These are phyloP conservation scores for Tachyglossus aculeatus DNA, from an alignment of 2,797 vertebrate genomes.

Conservation along the genomic window DNA sequence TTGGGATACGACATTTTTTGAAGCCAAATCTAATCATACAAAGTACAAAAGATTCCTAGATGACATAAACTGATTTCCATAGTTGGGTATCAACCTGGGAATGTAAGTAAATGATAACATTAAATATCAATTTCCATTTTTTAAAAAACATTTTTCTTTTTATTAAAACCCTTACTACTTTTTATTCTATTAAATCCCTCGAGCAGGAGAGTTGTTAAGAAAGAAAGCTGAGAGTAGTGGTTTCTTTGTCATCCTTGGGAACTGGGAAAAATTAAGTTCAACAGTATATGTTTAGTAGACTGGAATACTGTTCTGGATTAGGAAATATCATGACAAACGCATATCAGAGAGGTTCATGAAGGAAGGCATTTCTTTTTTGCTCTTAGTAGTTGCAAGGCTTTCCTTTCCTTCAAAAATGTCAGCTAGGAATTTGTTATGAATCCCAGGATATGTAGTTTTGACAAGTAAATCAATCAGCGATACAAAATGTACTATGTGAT, in stretches of 20 bases:
- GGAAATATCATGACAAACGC: no score
- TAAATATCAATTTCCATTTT: conserved; percentile 49
- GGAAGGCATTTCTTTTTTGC: conserved; percentile 24
- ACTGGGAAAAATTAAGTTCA: not conserved
- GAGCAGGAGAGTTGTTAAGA: not conserved
- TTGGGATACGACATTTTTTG: conserved; percentile 31
- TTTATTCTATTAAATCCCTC: not conserved
- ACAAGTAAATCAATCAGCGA: no score
- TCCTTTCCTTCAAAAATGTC: no score
- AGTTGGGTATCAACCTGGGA: conserved; percentile 42
- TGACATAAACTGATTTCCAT: conserved; percentile 61
- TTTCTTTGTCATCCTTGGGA: not conserved
- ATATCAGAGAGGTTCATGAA: no score
- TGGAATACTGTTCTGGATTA: no score
- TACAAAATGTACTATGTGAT: no score
- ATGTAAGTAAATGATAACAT: conserved; percentile 52
- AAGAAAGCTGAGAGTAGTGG: not conserved
- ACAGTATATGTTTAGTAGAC: not conserved
- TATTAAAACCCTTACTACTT: not conserved
- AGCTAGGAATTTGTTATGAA: no score
- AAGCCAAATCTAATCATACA: conserved; percentile 52
- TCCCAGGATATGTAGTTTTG: no score
- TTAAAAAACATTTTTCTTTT: conserved; percentile 32
- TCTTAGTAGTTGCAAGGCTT: conserved; percentile 29
- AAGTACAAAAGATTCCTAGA: conserved; percentile 53